Conservation (phyloP, 2,113 vertebrate species). For the Saccopteryx bilineata region DNA sequence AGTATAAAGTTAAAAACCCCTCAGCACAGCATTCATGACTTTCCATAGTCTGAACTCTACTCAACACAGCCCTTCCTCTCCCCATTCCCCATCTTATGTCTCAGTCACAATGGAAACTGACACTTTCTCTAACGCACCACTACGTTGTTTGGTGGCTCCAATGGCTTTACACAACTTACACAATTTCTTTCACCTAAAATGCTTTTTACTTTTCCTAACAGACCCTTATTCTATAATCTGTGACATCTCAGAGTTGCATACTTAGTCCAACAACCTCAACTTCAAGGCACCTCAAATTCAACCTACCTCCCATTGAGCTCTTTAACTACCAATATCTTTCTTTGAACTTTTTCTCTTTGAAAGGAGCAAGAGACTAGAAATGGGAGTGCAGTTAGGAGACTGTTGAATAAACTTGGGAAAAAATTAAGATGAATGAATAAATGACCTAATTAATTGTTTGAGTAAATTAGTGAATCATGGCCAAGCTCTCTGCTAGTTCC, state of each 20-base stretch:
- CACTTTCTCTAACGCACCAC: neutral
- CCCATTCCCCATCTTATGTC: neutral
- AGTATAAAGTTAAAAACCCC: neutral
- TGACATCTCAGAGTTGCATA: slow-evolving; percentile 22
- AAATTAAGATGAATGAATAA: slow-evolving; percentile 6
- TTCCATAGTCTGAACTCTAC: neutral
- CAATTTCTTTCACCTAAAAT: neutral
- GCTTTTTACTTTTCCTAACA: neutral
- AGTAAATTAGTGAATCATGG: neutral
- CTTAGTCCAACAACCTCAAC: slow-evolving; percentile 13
- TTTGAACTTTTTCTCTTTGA: slow-evolving; percentile 12
- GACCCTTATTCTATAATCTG: neutral
- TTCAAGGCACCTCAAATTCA: slow-evolving; percentile 34
- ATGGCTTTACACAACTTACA: neutral
- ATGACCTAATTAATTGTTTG: neutral
- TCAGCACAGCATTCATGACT: neutral
- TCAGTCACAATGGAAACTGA: neutral
- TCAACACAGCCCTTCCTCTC: neutral
- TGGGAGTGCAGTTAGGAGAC: neutral
- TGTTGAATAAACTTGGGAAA: slow-evolving; percentile 4
- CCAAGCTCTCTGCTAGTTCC: neutral
- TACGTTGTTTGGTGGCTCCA: neutral
- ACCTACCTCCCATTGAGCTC: neutral
- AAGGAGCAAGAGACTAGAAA: slow-evolving; percentile 38
- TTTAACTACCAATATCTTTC: neutral